These are phyloP conservation scores for Pissodes strobi DNA, from an alignment of 1,140 invertebrate species.

Conservation along the genomic window DNA sequence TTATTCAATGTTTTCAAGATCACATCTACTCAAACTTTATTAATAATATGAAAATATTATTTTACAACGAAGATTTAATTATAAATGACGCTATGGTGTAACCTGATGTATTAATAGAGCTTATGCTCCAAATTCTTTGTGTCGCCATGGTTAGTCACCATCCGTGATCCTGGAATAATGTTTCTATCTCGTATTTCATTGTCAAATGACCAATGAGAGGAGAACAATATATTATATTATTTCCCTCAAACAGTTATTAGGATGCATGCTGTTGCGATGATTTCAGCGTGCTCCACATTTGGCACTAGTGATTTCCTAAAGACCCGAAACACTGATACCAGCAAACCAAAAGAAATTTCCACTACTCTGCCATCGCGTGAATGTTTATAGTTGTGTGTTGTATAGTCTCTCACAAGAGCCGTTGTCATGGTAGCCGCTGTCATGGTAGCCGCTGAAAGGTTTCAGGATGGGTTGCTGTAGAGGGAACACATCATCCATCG, in stretches of 20 bases:
- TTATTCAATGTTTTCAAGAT: neutral
- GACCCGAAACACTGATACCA: neutral
- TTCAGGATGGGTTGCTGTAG: constrained; percentile 56
- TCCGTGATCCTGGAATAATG: no score
- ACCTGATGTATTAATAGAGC: neutral
- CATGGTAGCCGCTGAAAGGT: constrained; percentile 54
- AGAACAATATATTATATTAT: neutral
- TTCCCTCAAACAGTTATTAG: neutral
- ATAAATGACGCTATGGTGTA: neutral
- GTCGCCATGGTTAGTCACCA: neutral
- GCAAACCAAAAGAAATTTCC: constrained; percentile 47
- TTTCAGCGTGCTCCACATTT: neutral
- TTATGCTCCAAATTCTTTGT: neutral
- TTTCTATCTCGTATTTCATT: neutral
- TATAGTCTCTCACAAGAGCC: no score
- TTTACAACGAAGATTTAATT: no score
- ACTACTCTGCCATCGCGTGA: constrained; percentile 54
- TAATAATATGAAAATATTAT: no score
- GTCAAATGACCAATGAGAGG: neutral
- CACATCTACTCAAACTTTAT: neutral
- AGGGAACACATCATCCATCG: constrained; percentile 52
- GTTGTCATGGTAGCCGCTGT: constrained; percentile 47
- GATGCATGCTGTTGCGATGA: neutral
- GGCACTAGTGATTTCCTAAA: neutral
- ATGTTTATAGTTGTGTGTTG: constrained; percentile 54